Evolutionary conservation across 2,113 vertebrate genomes (phyloP).

Genomic region (Microcebus murinus): DNA sequence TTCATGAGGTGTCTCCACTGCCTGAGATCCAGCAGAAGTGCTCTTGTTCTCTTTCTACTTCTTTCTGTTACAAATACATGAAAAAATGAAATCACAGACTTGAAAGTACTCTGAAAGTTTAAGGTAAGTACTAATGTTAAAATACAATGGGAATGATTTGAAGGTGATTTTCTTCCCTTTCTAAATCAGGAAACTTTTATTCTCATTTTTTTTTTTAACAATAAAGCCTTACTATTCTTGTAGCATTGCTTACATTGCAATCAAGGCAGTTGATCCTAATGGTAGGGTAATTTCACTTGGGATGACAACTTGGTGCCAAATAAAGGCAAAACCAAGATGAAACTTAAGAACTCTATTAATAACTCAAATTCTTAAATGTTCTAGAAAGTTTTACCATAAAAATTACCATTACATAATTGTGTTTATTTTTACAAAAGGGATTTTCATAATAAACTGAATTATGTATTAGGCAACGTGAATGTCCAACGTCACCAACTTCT

Average conservation of each 20-base stretch:
- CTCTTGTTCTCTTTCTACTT: neutral
- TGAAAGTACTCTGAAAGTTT: slow-evolving; percentile 3
- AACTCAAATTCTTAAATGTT: slow-evolving; percentile 30
- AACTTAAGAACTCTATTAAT: neutral
- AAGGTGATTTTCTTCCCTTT: neutral
- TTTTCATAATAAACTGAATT: slow-evolving; percentile 46
- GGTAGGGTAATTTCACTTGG: neutral
- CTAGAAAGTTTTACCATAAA: neutral
- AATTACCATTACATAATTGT: neutral
- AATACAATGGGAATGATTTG: neutral
- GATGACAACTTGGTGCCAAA: neutral
- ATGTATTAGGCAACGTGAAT: slow-evolving; percentile 1
- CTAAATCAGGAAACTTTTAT: neutral
- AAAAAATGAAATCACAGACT: neutral
- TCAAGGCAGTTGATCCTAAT: neutral
- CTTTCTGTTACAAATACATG: neutral
- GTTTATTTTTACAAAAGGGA: neutral
- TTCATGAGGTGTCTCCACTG: neutral
- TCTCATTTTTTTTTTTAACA: neutral
- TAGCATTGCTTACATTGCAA: neutral
- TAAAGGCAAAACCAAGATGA: neutral
- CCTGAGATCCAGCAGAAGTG: neutral
- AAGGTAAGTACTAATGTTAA: slow-evolving; percentile 29
- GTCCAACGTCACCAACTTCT: neutral
- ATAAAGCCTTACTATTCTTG: slow-evolving; percentile 19